phyloP scores from a whole-genome alignment of 2,888 invertebrate species.

The Heliothis peltigera region DNA sequence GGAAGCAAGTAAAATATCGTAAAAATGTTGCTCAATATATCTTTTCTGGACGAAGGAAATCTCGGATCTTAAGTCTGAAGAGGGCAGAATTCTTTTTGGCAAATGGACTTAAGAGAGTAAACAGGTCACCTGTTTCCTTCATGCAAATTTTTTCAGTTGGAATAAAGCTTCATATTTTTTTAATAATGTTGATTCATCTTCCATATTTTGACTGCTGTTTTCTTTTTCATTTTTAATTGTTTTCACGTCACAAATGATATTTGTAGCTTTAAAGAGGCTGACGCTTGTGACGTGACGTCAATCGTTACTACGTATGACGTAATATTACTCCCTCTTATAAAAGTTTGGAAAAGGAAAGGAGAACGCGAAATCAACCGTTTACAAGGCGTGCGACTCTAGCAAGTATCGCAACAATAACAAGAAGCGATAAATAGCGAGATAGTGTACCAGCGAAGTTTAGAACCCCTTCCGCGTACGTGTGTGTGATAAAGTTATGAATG shows the following conservation, averaged over 20 bases:
- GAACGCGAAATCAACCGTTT: constrained; percentile 27
- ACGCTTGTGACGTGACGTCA: neutral
- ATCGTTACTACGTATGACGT: neutral
- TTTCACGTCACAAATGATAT: too few relatives aligned
- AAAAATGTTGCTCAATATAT: constrained; percentile 58
- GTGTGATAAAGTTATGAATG: constrained; percentile 50
- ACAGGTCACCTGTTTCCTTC: constrained; percentile 55
- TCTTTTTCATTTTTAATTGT: constrained; percentile 2
- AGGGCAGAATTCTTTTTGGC: constrained; percentile 49
- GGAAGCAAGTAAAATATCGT: constrained; percentile 60
- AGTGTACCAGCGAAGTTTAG: constrained; percentile 46
- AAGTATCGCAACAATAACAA: constrained; percentile 48
- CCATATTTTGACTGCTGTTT: neutral
- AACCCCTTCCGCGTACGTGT: constrained; percentile 45
- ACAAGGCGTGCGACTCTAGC: constrained; percentile 36
- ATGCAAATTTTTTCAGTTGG: constrained; percentile 40
- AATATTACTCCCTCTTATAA: neutral
- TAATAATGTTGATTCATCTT: constrained; percentile 18
- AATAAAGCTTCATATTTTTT: constrained; percentile 34
- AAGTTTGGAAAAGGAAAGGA: constrained; percentile 5
- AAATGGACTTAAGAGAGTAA: constrained; percentile 51
- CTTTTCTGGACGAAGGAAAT: constrained; percentile 53
- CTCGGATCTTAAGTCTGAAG: constrained; percentile 44
- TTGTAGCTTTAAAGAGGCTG: neutral
- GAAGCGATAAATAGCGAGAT: constrained; percentile 53